These are phyloP conservation scores for mouse (Mus musculus) DNA, from an alignment of 2,113 vertebrate species.

Conservation along the genomic window GRCm39 chr8:70417001-70417500, in stretches of 20 bases:
- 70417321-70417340: not conserved
- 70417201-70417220: not conserved
- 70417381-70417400: not conserved
- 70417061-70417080: conserved; percentile 43
- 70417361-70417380: not conserved
- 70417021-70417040: conserved; percentile 1
- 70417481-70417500: not conserved
- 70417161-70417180: conserved; percentile 9
- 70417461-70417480: conserved; percentile 3
- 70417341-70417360: not conserved
- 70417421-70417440: not conserved
- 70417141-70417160: not conserved
- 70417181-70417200: not conserved
- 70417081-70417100: not conserved
- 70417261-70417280: not conserved
- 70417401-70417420: not conserved
- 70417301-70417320: not conserved
- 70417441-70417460: not conserved
- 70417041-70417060: conserved; percentile 51
- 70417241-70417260: not conserved
- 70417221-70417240: not conserved
- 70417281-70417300: not conserved
- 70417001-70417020: conserved; percentile 5
- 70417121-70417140: not conserved
- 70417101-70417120: not conserved